These are phyloP conservation scores for Celastrina argiolus DNA, from an alignment of 2,888 invertebrate species.

Conservation along the genomic window DNA sequence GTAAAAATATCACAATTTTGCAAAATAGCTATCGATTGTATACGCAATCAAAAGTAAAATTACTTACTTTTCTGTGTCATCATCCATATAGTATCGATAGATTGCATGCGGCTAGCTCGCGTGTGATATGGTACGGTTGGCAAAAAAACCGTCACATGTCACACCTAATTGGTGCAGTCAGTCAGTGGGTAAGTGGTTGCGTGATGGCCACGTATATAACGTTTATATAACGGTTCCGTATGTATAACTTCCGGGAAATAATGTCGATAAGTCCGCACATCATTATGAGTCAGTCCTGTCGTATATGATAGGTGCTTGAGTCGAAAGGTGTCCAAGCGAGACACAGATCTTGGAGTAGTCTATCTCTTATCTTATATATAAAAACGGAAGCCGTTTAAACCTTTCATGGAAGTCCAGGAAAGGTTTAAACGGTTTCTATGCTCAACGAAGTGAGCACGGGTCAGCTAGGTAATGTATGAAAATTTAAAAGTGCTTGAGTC, in stretches of 20 bases:
- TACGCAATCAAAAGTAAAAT: slow-evolving; percentile 9
- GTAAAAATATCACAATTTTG: too few species aligned
- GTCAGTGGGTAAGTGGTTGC: slow-evolving; percentile 43
- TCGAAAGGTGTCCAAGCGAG: too few species aligned
- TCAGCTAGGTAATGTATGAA: too few species aligned
- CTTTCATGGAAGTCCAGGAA: too few species aligned
- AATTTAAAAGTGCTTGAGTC: too few species aligned
- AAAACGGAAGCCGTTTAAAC: too few species aligned
- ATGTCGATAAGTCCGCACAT: neutral
- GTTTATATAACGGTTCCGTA: slow-evolving; percentile 19
- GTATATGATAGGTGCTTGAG: too few species aligned
- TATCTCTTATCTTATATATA: too few species aligned
- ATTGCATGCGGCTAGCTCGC: neutral
- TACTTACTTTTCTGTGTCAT: neutral
- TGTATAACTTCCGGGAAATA: slow-evolving; percentile 6
- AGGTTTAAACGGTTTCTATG: too few species aligned
- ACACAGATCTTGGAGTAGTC: too few species aligned
- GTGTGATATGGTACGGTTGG: slow-evolving; percentile 7
- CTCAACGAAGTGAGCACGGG: too few species aligned
- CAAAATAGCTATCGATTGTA: too few species aligned
- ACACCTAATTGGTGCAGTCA: slow-evolving; percentile 36
- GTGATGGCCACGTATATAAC: slow-evolving; percentile 5
- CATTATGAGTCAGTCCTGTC: neutral
- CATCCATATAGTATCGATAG: neutral
- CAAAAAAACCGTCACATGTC: slow-evolving; percentile 23